Percentiles rank a stretch among this genome's conserved stretches.
phyloP scores from a whole-genome alignment of 2,113 vertebrate species.

The Callorhinus ursinus region DNA sequence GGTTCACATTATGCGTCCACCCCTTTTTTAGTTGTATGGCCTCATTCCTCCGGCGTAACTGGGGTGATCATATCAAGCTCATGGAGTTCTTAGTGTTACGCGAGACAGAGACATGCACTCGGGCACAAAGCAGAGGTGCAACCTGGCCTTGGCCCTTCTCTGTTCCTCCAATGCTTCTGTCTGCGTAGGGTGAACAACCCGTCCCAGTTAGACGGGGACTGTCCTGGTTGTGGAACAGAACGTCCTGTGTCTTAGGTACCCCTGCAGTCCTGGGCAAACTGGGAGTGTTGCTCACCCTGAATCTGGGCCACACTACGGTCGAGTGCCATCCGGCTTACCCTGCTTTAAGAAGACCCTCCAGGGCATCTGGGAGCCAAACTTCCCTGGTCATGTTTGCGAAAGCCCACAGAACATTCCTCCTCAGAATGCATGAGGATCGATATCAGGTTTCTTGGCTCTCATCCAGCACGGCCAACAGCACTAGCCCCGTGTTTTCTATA shows the following conservation, averaged over 20 bases:
- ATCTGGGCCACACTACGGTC: too few relatives aligned
- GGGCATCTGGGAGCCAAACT: neutral
- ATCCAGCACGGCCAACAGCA: neutral
- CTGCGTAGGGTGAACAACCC: neutral
- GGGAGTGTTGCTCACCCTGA: rapidly evolving
- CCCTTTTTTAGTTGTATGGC: too few relatives aligned
- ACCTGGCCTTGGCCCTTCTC: too few relatives aligned
- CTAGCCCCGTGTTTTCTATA: neutral
- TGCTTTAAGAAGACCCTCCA: neutral
- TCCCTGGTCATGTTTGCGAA: neutral
- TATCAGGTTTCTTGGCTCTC: neutral
- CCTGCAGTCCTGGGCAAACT: neutral
- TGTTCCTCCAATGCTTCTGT: neutral
- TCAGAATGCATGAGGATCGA: neutral
- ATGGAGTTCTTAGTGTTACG: rapidly evolving
- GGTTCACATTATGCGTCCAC: rapidly evolving
- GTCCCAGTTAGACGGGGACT: neutral
- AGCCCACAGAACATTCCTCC: neutral
- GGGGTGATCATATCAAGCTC: neutral
- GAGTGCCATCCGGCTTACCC: rapidly evolving
- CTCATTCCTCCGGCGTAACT: neutral
- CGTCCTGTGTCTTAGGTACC: neutral
- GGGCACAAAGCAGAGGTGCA: too few relatives aligned
- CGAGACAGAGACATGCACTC: neutral
- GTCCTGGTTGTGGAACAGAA: neutral